Evolutionary conservation across 2,113 vertebrate genomes (phyloP).

Genomic region (human (Homo sapiens)): GRCh38 chr1:180012001-180012500

Average conservation of each 20-base stretch:
- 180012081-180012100: slow-evolving; percentile 15
- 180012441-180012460: slow-evolving; percentile 22
- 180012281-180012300: slow-evolving; percentile 11
- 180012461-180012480: neutral
- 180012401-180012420: neutral
- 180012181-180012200: neutral
- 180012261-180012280: slow-evolving; percentile 15
- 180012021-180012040: slow-evolving; percentile 81
- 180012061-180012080: slow-evolving; percentile 78
- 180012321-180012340: slow-evolving; percentile 25
- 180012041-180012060: slow-evolving; percentile 84
- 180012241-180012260: neutral
- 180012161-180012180: neutral
- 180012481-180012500: neutral
- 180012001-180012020: slow-evolving; percentile 82
- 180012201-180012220: neutral
- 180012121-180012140: neutral
- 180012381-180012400: neutral
- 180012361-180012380: neutral
- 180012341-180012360: neutral
- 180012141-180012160: neutral
- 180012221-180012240: neutral
- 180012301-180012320: slow-evolving; percentile 8
- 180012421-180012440: neutral
- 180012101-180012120: neutral